A percentile compares a stretch with the other conserved stretches of the same genome.
phyloP scores from a whole-genome alignment of 2,797 vertebrate genomes.

The Malurus splendens region DNA sequence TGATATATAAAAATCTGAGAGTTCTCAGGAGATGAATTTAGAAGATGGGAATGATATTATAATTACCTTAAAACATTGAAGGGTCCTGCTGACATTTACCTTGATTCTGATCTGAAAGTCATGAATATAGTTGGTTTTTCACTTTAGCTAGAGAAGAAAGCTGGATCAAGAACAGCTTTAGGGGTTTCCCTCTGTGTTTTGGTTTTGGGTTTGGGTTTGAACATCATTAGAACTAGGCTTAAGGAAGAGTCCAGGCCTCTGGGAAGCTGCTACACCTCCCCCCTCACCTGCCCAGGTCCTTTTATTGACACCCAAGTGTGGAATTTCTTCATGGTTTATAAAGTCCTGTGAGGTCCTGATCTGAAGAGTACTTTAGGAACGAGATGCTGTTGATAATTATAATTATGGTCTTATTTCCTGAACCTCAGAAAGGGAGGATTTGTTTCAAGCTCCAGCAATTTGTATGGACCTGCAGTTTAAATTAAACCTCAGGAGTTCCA shows the following conservation, averaged over 20 bases:
- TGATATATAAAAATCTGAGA: background rate
- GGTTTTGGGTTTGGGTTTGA: background rate
- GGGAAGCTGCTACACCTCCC: background rate
- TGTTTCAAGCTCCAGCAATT: background rate
- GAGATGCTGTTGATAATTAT: background rate
- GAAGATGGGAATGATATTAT: background rate
- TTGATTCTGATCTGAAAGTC: background rate
- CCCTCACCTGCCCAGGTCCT: background rate
- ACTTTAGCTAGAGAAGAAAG: background rate
- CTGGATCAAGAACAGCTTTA: background rate
- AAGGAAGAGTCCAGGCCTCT: background rate
- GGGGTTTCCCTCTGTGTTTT: background rate
- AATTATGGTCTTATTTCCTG: background rate
- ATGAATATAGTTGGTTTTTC: background rate
- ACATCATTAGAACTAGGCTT: background rate
- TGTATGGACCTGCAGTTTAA: background rate
- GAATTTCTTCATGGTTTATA: background rate
- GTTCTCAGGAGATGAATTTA: background rate
- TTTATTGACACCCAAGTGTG: background rate
- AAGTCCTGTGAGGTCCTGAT: background rate
- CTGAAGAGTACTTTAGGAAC: background rate
- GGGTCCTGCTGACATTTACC: background rate
- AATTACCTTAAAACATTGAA: background rate
- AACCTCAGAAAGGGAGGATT: background rate
- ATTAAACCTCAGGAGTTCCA: background rate